Base-by-base conservation (phyloP, 2,888 invertebrate species). In the Philopedon plagiatum region DNA sequence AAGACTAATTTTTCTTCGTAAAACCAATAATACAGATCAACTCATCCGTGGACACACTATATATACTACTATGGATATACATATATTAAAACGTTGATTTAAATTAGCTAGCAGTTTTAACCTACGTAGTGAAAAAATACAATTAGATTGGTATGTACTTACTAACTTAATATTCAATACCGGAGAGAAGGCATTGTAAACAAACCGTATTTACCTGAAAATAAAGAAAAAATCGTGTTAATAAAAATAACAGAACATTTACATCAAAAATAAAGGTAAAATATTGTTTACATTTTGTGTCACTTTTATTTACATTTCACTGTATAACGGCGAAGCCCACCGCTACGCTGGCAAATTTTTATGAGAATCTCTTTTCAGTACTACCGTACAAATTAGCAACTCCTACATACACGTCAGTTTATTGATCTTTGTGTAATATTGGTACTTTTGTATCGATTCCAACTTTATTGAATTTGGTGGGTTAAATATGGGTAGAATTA, bases 361-460 rank as follows among this genome's bases (percentile, higher is more conserved):
- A 46, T 19, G 46, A 5, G 1, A 1, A 46, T 19, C 46, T 21
- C 23, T 8, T 44, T 19, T 46, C 19, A 46, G n/a, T n/a, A 11
- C 29, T 18, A 41, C 18, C 15, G 7, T 7, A 41, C 41, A 44
- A 51, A 51, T 51, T 51, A 51, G 51, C 29, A 51, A 51, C 51
- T 51, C 51, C 51, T n/a, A 51, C 51, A 29, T 9, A 23, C 4
- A 29, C 15, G 13, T 51, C 29, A 29, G 29, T 51, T 26, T 51
- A 29, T 51, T 51, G 13, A 26, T 51, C 26, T 7, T 15, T 11
- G 2, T 23, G 8, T 21, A 5, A 15, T 29, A 8, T 5, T 51
- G 13, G 51, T 23, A 29, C n/a, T 26, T 51, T 51, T 51, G 26
- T 51, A 13, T 1, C 2, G 15, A 51, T 51, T 51, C 26, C 51